Base-by-base conservation (phyloP, 2,888 invertebrate genomes). In the Agonopterix arenella region DNA sequence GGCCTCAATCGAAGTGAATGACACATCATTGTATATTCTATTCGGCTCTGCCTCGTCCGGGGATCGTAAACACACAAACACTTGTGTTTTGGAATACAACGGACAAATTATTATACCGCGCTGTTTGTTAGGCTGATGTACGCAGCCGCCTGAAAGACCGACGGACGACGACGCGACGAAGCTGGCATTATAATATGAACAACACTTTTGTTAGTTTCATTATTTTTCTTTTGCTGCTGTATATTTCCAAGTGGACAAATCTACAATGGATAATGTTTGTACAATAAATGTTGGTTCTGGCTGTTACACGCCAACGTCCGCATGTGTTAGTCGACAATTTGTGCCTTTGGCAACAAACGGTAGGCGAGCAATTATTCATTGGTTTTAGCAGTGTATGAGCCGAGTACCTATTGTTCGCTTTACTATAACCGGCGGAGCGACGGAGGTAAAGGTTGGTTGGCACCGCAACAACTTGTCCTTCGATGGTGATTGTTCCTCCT, bases 11-110 rank as follows among this genome's bases (percentile, higher is more conserved):
- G 80, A 81, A 77, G 83, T 80, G 83, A 86, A 84, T 80, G 84
- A 85, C 84, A 86, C 74, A 73, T 82, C 80, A 83, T 88, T 88
- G 80, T 83, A 80, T 80, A 88, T 88, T 88, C 84, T 76, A 80
- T 79, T 77, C 82, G 78, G 74, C 78, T 84, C 70, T 66, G 70
- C 70, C 66, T 76, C 75, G 78, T 77, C 79, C 80, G 79, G 75
- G 70, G 73, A 74, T 83, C 82, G 77, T 84, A 83, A 88, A 85
- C 84, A 86, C 73, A 74, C 74, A 76, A 82, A 80, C 80, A 79
- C 76, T 79, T 75, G 73, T 75, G 75, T 80, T 82, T 84, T 73
- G 62, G 73, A 79, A 80, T 79, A 80, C 66, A 70, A 68, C 68
- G 53, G 57, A 70, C 69, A 70, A 76, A 76, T 75, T 73, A 74